Evolutionary conservation across 64 coral and sea anemone genomes (phyloP).

Genomic region (Actinia tenebrosa): DNA sequence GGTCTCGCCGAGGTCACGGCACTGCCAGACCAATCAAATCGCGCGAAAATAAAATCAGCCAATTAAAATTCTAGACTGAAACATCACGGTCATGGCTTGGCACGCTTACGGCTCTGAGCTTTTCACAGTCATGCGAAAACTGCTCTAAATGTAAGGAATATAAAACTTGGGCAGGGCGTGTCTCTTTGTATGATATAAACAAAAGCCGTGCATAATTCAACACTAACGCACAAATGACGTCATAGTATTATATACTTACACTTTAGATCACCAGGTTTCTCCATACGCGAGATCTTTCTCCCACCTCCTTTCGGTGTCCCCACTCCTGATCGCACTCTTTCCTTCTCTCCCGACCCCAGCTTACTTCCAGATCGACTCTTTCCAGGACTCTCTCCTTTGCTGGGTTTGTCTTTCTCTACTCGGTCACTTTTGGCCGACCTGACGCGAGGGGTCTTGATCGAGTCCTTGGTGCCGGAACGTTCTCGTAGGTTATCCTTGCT

Average conservation of each 20-base stretch:
- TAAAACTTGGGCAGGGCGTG: too few relatives aligned
- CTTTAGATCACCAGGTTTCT: conserved; percentile 55
- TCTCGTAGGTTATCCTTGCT: conserved; percentile 52
- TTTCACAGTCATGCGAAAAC: too few relatives aligned
- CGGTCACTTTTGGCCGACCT: conserved; percentile 71
- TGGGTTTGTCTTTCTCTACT: conserved; percentile 48
- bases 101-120: too few relatives aligned
- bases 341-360: conserved; percentile 55
- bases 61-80: too few relatives aligned
- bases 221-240: background rate
- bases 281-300: conserved; percentile 62
- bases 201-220: background rate
- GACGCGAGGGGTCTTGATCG: conserved; percentile 25
- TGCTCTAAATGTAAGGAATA: too few relatives aligned
- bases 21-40: too few relatives aligned
- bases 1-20: too few relatives aligned
- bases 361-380: conserved; percentile 53
- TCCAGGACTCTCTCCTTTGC: background rate
- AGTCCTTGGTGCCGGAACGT: conserved; percentile 40
- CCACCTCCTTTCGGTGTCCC: conserved; percentile 43
- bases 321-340: conserved; percentile 49
- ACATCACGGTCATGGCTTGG: too few relatives aligned
- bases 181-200: too few relatives aligned
- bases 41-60: too few relatives aligned
- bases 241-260: conserved; percentile 33